Conservation (phyloP, 1,140 invertebrate genomes). For the Stegodyphus mimosarum region DNA sequence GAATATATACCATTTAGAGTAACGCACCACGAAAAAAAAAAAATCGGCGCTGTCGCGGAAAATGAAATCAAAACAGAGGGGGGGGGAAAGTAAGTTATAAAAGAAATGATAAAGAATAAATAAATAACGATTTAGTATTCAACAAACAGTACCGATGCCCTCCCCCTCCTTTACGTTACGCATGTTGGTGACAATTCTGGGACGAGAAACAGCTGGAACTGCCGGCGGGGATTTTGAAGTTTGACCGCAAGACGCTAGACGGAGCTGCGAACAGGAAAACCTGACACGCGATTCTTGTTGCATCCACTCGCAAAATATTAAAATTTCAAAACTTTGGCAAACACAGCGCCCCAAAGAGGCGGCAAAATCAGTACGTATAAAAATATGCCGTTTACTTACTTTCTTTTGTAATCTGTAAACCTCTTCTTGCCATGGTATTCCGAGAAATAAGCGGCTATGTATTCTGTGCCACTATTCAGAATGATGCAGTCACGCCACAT, state of each 20-base stretch:
- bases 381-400: neutral
- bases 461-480: neutral
- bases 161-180: no score
- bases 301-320: neutral
- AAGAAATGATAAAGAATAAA: no score
- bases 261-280: neutral
- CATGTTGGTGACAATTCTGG: no score
- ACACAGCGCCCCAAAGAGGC: neutral
- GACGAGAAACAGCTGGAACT: no score
- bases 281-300: no score
- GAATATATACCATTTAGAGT: no score
- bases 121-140: no score
- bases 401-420: neutral
- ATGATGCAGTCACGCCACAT: neutral
- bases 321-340: neutral
- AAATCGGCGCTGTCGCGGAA: no score
- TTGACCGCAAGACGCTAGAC: slow-evolving; percentile 28
- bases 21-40: no score
- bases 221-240: slow-evolving; percentile 10
- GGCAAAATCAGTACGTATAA: neutral
- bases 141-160: no score
- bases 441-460: neutral
- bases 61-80: no score
- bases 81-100: no score
- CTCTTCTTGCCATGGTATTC: slow-evolving; percentile 1